Conservation (phyloP, 2,888 invertebrate species). For the Tanypteryx hageni region DNA sequence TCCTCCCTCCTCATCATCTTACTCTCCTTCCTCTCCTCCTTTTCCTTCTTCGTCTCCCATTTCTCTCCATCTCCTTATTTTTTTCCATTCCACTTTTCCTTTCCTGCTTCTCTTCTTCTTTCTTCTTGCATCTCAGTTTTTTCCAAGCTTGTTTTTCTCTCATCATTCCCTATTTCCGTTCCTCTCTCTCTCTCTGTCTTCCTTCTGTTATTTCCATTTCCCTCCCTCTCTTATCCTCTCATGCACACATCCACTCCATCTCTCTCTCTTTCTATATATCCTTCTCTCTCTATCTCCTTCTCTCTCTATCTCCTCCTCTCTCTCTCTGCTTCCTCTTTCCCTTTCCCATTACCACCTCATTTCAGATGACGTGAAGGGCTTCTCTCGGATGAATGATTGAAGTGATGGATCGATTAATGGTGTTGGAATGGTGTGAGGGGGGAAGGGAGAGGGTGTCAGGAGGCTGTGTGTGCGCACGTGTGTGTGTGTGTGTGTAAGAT, state of each 20-base stretch:
- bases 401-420: slow-evolving; percentile 60
- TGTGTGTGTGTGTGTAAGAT: slow-evolving; percentile 9
- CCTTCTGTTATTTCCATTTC: not conserved
- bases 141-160: too few relatives aligned
- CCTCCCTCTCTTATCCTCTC: not conserved
- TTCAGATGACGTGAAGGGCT: not conserved
- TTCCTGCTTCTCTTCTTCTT: not conserved
- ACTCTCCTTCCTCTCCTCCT: not conserved
- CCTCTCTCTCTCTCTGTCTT: slow-evolving; percentile 2
- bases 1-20: not conserved
- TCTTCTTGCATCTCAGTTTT: not conserved
- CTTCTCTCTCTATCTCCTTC: not conserved
- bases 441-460: not conserved
- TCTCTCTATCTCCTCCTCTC: not conserved
- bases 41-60: not conserved
- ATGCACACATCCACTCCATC: not conserved
- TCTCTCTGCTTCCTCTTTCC: not conserved
- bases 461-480: not conserved
- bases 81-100: not conserved
- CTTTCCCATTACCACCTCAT: not conserved
- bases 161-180: not conserved
- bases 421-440: not conserved
- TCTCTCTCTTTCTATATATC: not conserved
- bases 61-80: not conserved
- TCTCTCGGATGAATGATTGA: slow-evolving; percentile 43